These are phyloP conservation scores for Epirrhoe alternata DNA, from an alignment of 2,888 invertebrate genomes.

Conservation along the genomic window DNA sequence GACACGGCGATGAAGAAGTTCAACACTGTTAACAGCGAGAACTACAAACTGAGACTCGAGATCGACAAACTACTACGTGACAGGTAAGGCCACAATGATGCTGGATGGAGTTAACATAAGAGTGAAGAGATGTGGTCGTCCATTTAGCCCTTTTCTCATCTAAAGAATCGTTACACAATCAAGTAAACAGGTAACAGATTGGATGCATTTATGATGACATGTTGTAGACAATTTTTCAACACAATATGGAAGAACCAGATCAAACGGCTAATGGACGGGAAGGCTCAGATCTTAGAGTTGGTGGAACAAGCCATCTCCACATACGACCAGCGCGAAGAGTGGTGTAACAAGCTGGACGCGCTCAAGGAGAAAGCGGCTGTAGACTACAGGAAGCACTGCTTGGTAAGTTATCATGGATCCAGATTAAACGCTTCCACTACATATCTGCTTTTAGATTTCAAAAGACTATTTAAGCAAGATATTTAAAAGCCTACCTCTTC, in stretches of 20 bases:
- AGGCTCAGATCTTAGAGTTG: slow-evolving; percentile 92
- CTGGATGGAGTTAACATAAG: no score
- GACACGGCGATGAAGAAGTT: slow-evolving; percentile 91
- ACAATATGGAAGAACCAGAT: slow-evolving; percentile 91
- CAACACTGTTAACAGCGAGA: slow-evolving; percentile 90
- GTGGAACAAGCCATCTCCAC: slow-evolving; percentile 95
- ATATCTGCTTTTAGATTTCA: neutral
- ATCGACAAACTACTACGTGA: slow-evolving; percentile 94
- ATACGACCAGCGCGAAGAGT: slow-evolving; percentile 94
- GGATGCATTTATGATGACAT: neutral
- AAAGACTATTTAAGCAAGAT: no score
- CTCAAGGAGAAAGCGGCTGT: slow-evolving; percentile 89
- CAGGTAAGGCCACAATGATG: slow-evolving; percentile 72
- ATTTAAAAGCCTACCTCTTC: no score
- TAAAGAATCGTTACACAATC: no score
- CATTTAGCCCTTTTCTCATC: no score
- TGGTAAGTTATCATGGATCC: slow-evolving; percentile 54
- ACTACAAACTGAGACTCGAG: slow-evolving; percentile 89
- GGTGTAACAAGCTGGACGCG: slow-evolving; percentile 91
- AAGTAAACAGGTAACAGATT: no score
- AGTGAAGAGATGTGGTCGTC: neutral
- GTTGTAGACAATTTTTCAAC: slow-evolving; percentile 90
- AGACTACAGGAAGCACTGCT: slow-evolving; percentile 78
- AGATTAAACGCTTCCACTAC: neutral
- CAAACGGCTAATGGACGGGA: slow-evolving; percentile 90